These are phyloP conservation scores for Neelides sp. DNA, from an alignment of 1,140 invertebrate genomes.

Conservation along the genomic window DNA sequence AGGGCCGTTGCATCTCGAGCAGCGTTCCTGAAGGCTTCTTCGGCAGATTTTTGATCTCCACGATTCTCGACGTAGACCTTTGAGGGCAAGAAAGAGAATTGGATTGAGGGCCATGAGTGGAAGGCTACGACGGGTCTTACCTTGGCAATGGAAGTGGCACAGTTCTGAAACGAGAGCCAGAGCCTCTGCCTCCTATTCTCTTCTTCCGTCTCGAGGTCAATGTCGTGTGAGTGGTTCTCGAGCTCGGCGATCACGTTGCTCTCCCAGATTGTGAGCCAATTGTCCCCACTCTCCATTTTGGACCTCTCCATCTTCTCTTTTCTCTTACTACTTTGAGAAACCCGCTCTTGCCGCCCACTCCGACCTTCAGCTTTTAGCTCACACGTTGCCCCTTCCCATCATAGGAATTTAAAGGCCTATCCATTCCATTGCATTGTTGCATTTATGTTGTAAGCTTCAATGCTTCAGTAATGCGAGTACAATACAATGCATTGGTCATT, in stretches of 20 bases:
- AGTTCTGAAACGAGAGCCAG: slow-evolving; percentile 13
- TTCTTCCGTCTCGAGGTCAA: slow-evolving; percentile 7
- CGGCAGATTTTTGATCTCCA: slow-evolving; percentile 4
- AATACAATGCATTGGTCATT: too few species aligned
- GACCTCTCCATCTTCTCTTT: slow-evolving; percentile 6
- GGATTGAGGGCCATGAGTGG: background rate
- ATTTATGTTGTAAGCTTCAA: too few species aligned
- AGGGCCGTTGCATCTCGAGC: slow-evolving; percentile 12
- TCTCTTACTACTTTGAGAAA: background rate
- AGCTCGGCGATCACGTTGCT: slow-evolving; percentile 8
- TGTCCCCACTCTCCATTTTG: slow-evolving; percentile 6
- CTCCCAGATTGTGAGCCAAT: slow-evolving; percentile 11
- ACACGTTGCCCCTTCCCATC: too few species aligned
- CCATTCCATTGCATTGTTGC: too few species aligned
- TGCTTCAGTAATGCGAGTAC: too few species aligned
- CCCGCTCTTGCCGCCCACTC: too few species aligned
- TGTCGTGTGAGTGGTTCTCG: slow-evolving; percentile 3
- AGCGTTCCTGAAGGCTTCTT: slow-evolving; percentile 12
- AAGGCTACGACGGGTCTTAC: slow-evolving; percentile 1
- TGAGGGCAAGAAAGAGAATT: background rate
- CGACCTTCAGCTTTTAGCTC: too few species aligned
- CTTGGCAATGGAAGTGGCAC: slow-evolving; percentile 17
- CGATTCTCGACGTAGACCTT: slow-evolving; percentile 12
- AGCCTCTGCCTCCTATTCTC: slow-evolving; percentile 1
- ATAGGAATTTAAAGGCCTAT: too few species aligned